Evolutionary conservation across 2,888 invertebrate species (phyloP).

Genomic region (Apantesis nais): DNA sequence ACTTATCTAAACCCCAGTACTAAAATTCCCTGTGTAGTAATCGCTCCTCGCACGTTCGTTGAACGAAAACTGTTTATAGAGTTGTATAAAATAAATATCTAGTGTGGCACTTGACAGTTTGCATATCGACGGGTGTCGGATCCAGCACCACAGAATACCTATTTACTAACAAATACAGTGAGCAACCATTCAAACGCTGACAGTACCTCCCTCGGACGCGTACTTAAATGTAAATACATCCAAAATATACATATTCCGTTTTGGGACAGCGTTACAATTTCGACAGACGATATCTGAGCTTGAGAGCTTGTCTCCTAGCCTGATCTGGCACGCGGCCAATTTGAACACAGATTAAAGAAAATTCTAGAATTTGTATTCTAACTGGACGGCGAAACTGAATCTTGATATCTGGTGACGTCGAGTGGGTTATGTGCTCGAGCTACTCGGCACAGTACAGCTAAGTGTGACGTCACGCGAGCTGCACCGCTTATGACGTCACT

Average conservation of each 20-base stretch:
- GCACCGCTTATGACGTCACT: constrained; percentile 67
- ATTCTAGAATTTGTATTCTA: constrained; percentile 14
- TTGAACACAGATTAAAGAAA: constrained; percentile 14
- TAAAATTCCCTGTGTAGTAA: constrained; percentile 70
- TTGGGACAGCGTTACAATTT: constrained; percentile 61
- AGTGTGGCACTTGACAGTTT: constrained; percentile 76
- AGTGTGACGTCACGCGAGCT: constrained; percentile 57
- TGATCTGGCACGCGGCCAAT: constrained; percentile 24
- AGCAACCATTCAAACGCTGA: constrained; percentile 80
- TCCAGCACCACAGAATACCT: constrained; percentile 78
- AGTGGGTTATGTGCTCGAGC: constrained; percentile 19
- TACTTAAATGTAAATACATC: constrained; percentile 77
- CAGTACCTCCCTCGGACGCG: constrained; percentile 64
- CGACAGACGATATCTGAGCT: constrained; percentile 57
- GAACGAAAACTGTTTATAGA: constrained; percentile 57
- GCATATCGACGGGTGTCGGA: constrained; percentile 57
- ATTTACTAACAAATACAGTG: constrained; percentile 78
- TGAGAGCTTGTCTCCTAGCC: constrained; percentile 58
- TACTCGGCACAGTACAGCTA: constrained; percentile 32
- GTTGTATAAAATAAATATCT: constrained; percentile 74
- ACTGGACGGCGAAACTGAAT: constrained; percentile 28
- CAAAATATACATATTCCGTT: constrained; percentile 80
- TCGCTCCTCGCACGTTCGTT: constrained; percentile 49
- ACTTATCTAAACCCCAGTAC: constrained; percentile 75
- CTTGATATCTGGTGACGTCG: constrained; percentile 56